Percentiles rank a stretch among this genome's conserved stretches.
phyloP scores from a whole-genome alignment of 2,888 invertebrate species.

The Conops quadrifasciatus region DNA sequence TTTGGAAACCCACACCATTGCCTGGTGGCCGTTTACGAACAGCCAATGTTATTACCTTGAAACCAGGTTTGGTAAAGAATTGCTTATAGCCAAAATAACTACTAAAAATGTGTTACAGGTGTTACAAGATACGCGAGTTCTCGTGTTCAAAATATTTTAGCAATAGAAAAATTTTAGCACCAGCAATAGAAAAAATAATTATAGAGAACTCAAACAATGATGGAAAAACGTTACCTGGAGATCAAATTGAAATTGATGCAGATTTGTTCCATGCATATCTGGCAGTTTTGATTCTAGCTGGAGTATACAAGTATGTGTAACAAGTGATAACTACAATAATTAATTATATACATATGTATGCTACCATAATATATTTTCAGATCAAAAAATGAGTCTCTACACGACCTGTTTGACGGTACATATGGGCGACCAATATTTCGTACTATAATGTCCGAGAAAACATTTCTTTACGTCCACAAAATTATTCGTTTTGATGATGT shows the following conservation, averaged over 20 bases:
- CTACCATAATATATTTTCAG: constrained; percentile 3
- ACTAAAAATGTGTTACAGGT: constrained; percentile 6
- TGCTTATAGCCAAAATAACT: neutral
- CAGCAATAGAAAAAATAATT: constrained; percentile 14
- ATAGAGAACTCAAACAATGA: constrained; percentile 11
- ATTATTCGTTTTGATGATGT: constrained; percentile 30
- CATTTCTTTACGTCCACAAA: constrained; percentile 23
- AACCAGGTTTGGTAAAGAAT: constrained; percentile 13
- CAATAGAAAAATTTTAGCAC: neutral
- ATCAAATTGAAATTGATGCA: constrained; percentile 3
- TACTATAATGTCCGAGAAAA: constrained; percentile 26
- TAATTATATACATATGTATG: neutral
- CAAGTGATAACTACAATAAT: neutral
- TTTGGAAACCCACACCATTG: constrained; percentile 2
- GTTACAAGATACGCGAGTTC: constrained; percentile 6
- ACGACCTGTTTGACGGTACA: constrained; percentile 9
- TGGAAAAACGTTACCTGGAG: constrained; percentile 14
- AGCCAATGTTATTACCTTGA: constrained; percentile 11
- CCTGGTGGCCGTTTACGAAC: constrained; percentile 5
- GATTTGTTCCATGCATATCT: neutral
- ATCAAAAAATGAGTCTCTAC: constrained; percentile 24
- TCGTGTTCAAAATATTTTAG: constrained; percentile 10
- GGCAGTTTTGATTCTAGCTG: constrained; percentile 13
- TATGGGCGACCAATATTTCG: constrained; percentile 24
- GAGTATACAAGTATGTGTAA: neutral